Base-by-base conservation (phyloP, 92 coral and sea anemone species). In the Scolanthus callimorphus region DNA sequence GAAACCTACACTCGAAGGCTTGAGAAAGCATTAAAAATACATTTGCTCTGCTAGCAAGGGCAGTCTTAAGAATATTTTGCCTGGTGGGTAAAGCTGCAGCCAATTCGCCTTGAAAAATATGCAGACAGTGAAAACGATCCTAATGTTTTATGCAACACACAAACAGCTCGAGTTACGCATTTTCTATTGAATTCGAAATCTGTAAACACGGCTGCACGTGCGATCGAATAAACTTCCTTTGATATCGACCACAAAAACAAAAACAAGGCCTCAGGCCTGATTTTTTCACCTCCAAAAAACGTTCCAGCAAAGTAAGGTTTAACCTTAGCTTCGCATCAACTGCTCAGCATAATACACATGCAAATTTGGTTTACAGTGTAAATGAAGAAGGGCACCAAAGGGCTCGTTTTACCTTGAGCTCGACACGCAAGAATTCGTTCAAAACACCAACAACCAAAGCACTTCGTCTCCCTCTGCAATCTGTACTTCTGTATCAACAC, bases 141-240 rank as follows among this genome's bases (percentile, higher is more conserved):
- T n/a, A n/a, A n/a, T n/a, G n/a, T n/a, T n/a, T n/a, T n/a, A n/a
- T n/a, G n/a, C n/a, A n/a, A n/a, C n/a, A 57, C 3, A 55, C 63
- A 68, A 68, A 55, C 73, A 29, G 60, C 37, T 54, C 13, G 22
- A 49, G 47, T 21, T 46, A 46, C 52, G 23, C 11, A 19, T 11
- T n/a, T 46, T 46, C 52, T 46, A 65, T 67, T 55, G 74, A 24
- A 51, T 30, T 29, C 56, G 44, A 56, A 25, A 20, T 37, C 20
- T 68, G 75, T 68, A 68, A 68, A 68, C 75, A 68, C 55, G 23
- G 11, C 30, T 57, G 49, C 75, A 68, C 75, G 75, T 68, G 75
- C 65, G 39, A 51, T 20, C 2, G 46, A 66, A 66, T 49, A 29
- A 41, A 17, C 41, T 34, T 6, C 41, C 8, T 34, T 34, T 34